Evolutionary conservation across 2,113 vertebrate species (phyloP), one percentile per base, ranked within the genome.

Genomic region (Lichenostomus cassidix): DNA sequence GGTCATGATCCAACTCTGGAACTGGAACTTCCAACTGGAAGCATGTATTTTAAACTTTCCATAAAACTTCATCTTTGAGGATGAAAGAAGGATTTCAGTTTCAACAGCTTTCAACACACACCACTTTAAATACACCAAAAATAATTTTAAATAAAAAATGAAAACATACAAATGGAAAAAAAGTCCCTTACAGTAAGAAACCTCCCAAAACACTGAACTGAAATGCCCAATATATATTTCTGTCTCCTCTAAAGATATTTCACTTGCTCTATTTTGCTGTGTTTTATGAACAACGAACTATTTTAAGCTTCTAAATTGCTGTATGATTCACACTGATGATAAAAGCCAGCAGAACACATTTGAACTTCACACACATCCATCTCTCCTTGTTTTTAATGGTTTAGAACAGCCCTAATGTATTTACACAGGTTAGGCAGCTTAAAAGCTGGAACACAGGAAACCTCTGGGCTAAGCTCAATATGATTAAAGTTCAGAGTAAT

Each of bases 371-470:
- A 92, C 91, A 91, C 78, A 95, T 92, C 81, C 67, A 95, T 87
- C 89, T 95, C 63, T 60, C 58, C 78, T 80, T 89, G 85, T 79
- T 94, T 96, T 85, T 90, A 95, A 95, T 87, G 89, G 58, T 79
- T 94, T 85, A 95, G 82, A 95, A 85, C 74, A 87, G 81, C 46
- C 65, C 37, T 94, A 96, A 94, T 82, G 92, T 96, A 92, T 95
- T 96, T 95, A 92, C 67, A 95, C 84, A 94, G 79, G 91, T 94
- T 91, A 90, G 71, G 46, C n/a, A 91, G 84, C 90, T 87, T 92
- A 88, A 96, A 95, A 88, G 81, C 89, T 83, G 70, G 58, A 91
- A 91, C 89, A 95, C 59, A 77, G 93, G 73, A 89, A 92, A 92
- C 62, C 78, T 94, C 46, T 89, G 81, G 87, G 87, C 58, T 95